A percentile compares a stretch with the other conserved stretches of the same genome.
Conservation (phyloP, 1,140 invertebrate species). For the Apis laboriosa region DNA sequence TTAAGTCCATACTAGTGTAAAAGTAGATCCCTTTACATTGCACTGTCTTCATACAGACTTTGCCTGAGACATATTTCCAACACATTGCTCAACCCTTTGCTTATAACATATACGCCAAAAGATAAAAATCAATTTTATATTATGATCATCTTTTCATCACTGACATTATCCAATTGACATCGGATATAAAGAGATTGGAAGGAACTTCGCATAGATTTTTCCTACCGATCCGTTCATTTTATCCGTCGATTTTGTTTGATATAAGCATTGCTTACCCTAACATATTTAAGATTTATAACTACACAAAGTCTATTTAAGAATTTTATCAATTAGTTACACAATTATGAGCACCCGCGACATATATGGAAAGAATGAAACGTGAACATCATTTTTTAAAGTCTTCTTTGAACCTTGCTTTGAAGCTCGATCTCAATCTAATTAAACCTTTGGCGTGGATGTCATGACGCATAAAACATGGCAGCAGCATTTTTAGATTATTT, state of each 20-base stretch:
- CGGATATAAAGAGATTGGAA: constrained; percentile 20
- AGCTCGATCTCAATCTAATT: constrained; percentile 21
- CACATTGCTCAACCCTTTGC: constrained; percentile 21
- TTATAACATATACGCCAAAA: constrained; percentile 33
- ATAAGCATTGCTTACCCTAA: constrained; percentile 42
- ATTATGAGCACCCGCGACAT: constrained; percentile 47
- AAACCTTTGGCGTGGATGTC: constrained; percentile 30
- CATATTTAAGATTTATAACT: constrained; percentile 38
- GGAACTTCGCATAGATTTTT: constrained; percentile 2
- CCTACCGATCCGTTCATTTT: constrained; percentile 20
- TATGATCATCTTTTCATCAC: neutral
- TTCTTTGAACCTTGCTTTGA: constrained; percentile 28
- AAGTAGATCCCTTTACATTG: constrained; percentile 41
- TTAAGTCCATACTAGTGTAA: constrained; percentile 39
- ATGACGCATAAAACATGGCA: constrained; percentile 11
- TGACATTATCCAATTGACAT: constrained; percentile 26
- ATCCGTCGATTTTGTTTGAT: constrained; percentile 35
- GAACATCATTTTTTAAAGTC: constrained; percentile 12
- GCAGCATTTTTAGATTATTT: constrained; percentile 27
- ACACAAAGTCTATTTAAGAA: constrained; percentile 41
- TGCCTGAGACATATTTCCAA: constrained; percentile 35
- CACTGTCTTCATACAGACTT: constrained; percentile 33
- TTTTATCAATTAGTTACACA: constrained; percentile 44
- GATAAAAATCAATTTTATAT: constrained; percentile 44
- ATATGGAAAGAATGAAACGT: constrained; percentile 37